A percentile compares a stretch with the other conserved stretches of the same genome.
phyloP scores from a whole-genome alignment of 2,113 vertebrate species.

The Caranx melampygus region DNA sequence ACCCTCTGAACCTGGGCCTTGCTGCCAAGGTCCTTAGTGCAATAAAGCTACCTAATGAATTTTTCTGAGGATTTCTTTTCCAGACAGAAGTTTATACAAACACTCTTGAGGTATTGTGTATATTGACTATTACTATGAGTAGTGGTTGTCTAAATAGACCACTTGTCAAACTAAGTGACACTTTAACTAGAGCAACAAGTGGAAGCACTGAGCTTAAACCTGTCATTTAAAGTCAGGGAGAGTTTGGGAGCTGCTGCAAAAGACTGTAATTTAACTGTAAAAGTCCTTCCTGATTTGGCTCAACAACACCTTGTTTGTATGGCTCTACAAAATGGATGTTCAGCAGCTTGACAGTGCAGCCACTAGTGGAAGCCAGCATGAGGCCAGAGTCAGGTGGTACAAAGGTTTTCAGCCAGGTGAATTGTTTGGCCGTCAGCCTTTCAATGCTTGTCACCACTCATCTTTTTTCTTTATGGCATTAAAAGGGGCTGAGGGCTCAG shows the following conservation, averaged over 20 bases:
- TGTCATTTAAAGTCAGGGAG: constrained; percentile 24
- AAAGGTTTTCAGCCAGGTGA: constrained; percentile 37
- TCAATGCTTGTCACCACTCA: neutral
- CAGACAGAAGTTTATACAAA: constrained; percentile 40
- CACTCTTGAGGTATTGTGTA: constrained; percentile 42
- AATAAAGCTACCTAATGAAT: constrained; percentile 40
- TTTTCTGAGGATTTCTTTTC: constrained; percentile 26
- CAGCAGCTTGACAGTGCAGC: neutral
- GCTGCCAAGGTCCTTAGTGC: constrained; percentile 38
- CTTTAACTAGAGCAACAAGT: constrained; percentile 43
- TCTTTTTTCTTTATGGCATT: neutral
- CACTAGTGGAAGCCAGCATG: neutral
- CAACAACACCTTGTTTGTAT: constrained; percentile 12
- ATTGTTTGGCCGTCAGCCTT: constrained; percentile 19
- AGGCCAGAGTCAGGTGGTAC: constrained; percentile 9
- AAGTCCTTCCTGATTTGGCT: neutral
- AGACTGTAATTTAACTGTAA: constrained; percentile 16
- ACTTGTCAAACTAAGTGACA: constrained; percentile 50
- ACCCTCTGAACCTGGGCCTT: constrained; percentile 23
- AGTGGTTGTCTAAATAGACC: constrained; percentile 48
- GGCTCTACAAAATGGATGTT: neutral
- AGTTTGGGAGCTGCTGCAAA: constrained; percentile 7
- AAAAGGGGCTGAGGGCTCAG: neutral
- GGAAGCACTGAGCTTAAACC: neutral
- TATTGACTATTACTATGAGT: constrained; percentile 40